These are phyloP conservation scores for Drosophila phalerata DNA, from an alignment of 2,888 invertebrate genomes.

Conservation along the genomic window DNA sequence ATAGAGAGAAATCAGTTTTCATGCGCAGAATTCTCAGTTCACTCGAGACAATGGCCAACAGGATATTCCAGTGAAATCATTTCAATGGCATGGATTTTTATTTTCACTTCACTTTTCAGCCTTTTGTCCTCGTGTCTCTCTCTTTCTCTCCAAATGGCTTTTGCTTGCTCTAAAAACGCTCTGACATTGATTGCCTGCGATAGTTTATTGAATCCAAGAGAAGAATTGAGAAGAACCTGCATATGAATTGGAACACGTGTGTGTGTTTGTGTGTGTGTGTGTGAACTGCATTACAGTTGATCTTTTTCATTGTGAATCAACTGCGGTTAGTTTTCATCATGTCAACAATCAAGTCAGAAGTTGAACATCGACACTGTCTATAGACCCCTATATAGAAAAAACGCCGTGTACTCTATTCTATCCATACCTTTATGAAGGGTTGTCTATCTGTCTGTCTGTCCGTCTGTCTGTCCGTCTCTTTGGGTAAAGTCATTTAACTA, in stretches of 20 bases:
- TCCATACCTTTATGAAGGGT: conserved; percentile 49
- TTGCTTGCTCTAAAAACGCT: conserved; percentile 62
- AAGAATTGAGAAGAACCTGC: conserved; percentile 37
- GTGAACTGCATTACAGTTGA: conserved; percentile 44
- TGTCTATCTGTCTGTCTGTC: conserved; percentile 23
- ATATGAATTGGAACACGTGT: conserved; percentile 56
- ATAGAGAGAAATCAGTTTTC: conserved; percentile 66
- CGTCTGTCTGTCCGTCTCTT: neutral
- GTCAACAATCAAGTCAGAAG: conserved; percentile 76
- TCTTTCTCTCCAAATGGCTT: conserved; percentile 46
- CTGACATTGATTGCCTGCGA: conserved; percentile 77
- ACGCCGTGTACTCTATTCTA: conserved; percentile 2
- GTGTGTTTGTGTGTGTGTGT: conserved; percentile 12
- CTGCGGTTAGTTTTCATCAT: conserved; percentile 77
- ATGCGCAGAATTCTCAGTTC: conserved; percentile 37
- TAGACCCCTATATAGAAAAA: conserved; percentile 4
- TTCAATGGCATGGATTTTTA: conserved; percentile 49
- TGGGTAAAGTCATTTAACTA: conserved; percentile 68
- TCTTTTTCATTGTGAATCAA: conserved; percentile 51
- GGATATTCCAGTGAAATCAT: conserved; percentile 72
- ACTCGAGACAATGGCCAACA: conserved; percentile 50
- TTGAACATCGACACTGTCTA: conserved; percentile 26
- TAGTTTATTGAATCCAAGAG: conserved; percentile 58
- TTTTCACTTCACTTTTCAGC: conserved; percentile 1
- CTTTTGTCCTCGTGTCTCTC: conserved; percentile 12